Base-by-base conservation (phyloP, 1,140 invertebrate species). In the Lepidurus arcticus region DNA sequence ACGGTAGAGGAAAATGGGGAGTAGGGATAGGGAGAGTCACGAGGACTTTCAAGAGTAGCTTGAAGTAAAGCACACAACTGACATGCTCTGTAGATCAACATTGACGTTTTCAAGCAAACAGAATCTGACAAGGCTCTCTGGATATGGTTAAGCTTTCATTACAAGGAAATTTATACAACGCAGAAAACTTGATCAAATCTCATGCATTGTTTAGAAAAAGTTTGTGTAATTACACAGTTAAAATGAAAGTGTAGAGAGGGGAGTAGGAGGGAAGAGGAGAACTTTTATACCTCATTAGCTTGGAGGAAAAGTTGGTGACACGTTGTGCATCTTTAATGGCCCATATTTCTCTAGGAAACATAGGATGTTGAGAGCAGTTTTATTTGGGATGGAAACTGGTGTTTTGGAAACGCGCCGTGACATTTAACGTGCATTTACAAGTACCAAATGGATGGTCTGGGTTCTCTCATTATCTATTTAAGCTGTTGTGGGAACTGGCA, bases 81-180 rank as follows among this genome's bases (percentile, higher is more conserved):
- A 16, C 53, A 65, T 21, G 53, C 53, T 65, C 53, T 65, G 16
- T 16, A 65, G 8, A 65, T 65, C 53, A 65, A 65, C 53, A 65
- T 65, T 65, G 53, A 65, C 53, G 53, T 65, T 65, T 65, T 65
- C 53, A 65, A 65, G 53, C 21, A 65, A 65, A 65, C 53, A 65
- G 53, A 65, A 65, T 65, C 16, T 65, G 53, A 65, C 53, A 65
- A 65, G 53, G 21, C 16, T 65, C 21, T 65, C 53, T n/a, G 53
- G 34, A 21, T 65, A 65, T 13, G 53, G 8, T 65, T 65, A 65
- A 21, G 53, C 53, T 65, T 9, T 21, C 26, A 74, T 42, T 42
- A 42, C 45, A 13, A 26, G 78, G 1, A 75, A 65, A 65, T 44
- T 44, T 79, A 21, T 34, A 34, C 34, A 34, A 3, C 34, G 34